Evolutionary conservation across 2,113 vertebrate species (phyloP).

Genomic region (human (Homo sapiens)): DNA sequence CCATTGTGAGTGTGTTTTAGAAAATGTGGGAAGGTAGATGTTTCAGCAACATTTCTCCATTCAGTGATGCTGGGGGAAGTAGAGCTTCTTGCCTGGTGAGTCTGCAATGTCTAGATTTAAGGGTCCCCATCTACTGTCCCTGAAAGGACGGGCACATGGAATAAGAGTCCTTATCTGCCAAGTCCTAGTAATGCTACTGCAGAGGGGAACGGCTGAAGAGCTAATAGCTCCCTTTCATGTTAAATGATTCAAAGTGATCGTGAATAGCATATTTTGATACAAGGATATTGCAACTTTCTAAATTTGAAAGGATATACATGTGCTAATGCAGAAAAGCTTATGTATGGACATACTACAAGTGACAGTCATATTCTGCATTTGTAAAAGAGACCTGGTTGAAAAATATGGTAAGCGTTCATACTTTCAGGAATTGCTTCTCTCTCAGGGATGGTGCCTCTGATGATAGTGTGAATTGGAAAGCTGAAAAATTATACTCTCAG

Average conservation of each 20-base stretch:
- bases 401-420: not conserved
- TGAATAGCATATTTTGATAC: not conserved
- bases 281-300: not conserved
- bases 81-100: not conserved
- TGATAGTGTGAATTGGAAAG: not conserved
- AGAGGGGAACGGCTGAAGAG: not conserved
- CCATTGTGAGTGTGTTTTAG: no score
- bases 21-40: not conserved
- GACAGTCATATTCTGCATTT: not conserved
- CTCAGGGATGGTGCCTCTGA: not conserved
- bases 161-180: no score
- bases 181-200: not conserved
- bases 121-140: no score
- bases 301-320: not conserved
- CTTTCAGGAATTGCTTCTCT: not conserved
- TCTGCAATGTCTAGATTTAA: not conserved
- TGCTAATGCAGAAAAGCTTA: not conserved
- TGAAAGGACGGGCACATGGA: not conserved
- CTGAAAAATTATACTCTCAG: not conserved
- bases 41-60: not conserved
- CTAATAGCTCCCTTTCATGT: not conserved
- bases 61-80: fast-evolving
- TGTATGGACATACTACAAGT: fast-evolving
- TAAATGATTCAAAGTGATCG: not conserved
- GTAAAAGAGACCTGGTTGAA: not conserved